phyloP scores from a whole-genome alignment of 2,113 vertebrate genomes.

The Microcebus griseorufus region DNA sequence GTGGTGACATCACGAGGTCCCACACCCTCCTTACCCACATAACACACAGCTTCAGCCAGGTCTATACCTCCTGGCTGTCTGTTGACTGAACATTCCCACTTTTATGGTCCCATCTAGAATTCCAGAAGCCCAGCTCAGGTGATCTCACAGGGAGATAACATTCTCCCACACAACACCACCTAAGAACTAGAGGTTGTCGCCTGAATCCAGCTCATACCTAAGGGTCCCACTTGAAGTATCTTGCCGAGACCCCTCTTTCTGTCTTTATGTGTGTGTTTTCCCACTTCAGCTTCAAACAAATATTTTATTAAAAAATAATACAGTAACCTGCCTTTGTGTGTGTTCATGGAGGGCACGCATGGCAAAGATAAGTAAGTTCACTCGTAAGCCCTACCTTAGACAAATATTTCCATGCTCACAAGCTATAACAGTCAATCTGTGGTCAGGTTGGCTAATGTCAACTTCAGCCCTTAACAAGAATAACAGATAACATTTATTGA shows the following conservation, averaged over 20 bases:
- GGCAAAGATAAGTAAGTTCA: neutral
- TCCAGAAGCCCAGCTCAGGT: neutral
- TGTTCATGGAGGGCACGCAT: neutral
- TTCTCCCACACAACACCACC: neutral
- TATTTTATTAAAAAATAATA: neutral
- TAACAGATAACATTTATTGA: neutral
- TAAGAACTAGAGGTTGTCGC: neutral
- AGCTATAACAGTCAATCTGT: neutral
- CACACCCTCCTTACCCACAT: slow-evolving; percentile 14
- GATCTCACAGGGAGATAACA: neutral
- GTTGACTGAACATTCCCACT: slow-evolving; percentile 33
- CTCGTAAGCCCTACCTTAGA: neutral
- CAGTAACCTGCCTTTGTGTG: neutral
- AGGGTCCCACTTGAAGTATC: neutral
- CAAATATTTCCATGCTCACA: neutral
- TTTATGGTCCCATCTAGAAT: slow-evolving; percentile 46
- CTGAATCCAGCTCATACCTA: neutral
- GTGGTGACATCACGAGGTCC: slow-evolving; percentile 35
- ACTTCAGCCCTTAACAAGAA: slow-evolving; percentile 4
- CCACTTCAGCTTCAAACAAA: slow-evolving; percentile 36
- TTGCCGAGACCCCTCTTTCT: neutral
- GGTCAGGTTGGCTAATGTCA: neutral
- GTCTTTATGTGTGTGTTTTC: neutral
- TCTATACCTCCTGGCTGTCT: slow-evolving; percentile 62
- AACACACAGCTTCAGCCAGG: neutral